Conservation (phyloP, 2,113 vertebrate species). For the Ramphastos sulfuratus region DNA sequence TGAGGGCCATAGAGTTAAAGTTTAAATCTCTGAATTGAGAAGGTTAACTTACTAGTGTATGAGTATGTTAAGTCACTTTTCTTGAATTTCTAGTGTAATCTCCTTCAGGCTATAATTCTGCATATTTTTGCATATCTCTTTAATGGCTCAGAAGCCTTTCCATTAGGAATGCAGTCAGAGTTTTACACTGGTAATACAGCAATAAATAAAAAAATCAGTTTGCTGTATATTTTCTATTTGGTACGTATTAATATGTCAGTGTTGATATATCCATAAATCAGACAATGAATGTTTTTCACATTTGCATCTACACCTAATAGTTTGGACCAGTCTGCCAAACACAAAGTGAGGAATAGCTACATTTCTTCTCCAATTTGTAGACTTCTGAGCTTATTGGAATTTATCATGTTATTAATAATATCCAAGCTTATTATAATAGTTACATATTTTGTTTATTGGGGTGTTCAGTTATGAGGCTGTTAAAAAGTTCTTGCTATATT, state of each 20-base stretch:
- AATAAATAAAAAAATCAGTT: neutral
- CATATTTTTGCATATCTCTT: slow-evolving; percentile 71
- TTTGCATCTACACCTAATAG: slow-evolving; percentile 4
- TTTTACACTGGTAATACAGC: neutral
- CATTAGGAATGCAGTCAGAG: slow-evolving; percentile 28
- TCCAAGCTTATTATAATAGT: neutral
- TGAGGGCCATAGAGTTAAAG: slow-evolving; percentile 54
- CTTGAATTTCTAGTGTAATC: slow-evolving; percentile 64
- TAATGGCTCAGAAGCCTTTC: slow-evolving; percentile 52
- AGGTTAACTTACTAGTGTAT: slow-evolving; percentile 61
- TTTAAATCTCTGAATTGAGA: slow-evolving; percentile 55
- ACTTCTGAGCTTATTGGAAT: neutral
- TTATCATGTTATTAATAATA: neutral
- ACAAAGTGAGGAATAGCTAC: neutral
- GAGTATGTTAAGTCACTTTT: slow-evolving; percentile 58
- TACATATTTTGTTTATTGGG: neutral
- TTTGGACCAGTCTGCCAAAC: neutral
- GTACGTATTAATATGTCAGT: slow-evolving; percentile 25
- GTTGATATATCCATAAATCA: slow-evolving; percentile 17
- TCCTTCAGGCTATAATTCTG: slow-evolving; percentile 69
- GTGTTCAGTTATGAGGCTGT: neutral
- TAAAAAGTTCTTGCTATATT: neutral
- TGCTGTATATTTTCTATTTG: neutral
- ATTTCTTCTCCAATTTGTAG: neutral
- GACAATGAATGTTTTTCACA: neutral